Conservation (phyloP, 2,113 vertebrate genomes). For the Epinephelus moara region DNA sequence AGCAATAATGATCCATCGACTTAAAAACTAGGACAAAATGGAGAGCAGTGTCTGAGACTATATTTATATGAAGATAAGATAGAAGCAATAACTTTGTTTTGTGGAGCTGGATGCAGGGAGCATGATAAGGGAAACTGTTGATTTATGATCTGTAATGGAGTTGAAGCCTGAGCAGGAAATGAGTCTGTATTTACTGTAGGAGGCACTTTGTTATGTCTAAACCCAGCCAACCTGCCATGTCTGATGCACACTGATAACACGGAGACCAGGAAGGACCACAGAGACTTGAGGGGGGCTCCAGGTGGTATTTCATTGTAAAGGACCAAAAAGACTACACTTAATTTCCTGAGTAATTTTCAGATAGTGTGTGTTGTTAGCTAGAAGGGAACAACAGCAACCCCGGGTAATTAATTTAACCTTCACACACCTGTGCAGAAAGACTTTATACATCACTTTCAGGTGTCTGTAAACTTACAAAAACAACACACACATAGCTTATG, state of each 20-base stretch:
- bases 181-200: constrained; percentile 29
- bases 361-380: no score
- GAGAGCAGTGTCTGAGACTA: not conserved
- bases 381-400: not conserved
- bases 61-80: not conserved
- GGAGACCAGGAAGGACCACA: no score
- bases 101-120: constrained; percentile 3
- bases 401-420: not conserved
- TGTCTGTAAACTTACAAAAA: not conserved
- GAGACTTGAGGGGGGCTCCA: not conserved
- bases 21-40: not conserved
- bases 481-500: not conserved
- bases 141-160: constrained; percentile 28
- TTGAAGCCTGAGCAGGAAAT: constrained; percentile 67
- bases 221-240: constrained; percentile 52
- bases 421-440: constrained; percentile 29
- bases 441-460: not conserved
- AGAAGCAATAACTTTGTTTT: constrained; percentile 15
- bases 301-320: not conserved
- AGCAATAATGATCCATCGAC: not conserved
- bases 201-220: constrained; percentile 60
- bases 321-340: not conserved
- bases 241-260: constrained; percentile 36
- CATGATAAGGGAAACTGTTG: constrained; percentile 46
- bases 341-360: not conserved